Percentiles rank a stretch among this genome's conserved stretches.
phyloP scores from a whole-genome alignment of 2,113 vertebrate species.

The Bucco capensis region DNA sequence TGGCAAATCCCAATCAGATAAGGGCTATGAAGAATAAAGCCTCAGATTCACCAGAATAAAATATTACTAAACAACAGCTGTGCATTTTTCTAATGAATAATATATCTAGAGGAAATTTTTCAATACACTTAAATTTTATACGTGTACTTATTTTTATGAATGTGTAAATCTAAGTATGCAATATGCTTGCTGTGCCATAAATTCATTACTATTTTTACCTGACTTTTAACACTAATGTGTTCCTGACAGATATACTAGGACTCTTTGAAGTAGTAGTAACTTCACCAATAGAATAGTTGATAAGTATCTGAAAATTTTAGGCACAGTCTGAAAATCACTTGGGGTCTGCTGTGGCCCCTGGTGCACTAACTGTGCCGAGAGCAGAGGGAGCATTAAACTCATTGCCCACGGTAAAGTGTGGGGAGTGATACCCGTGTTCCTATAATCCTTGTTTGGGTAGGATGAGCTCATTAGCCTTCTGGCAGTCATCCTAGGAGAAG shows the following conservation, averaged over 20 bases:
- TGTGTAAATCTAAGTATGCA: not conserved
- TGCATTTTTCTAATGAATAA: not conserved
- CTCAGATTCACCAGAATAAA: not conserved
- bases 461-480: no score
- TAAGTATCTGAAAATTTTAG: not conserved
- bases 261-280: not conserved
- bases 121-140: rapidly evolving
- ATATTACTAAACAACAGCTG: not conserved
- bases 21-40: not conserved
- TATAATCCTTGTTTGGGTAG: no score
- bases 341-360: no score
- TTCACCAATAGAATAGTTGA: not conserved
- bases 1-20: not conserved
- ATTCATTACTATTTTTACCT: not conserved
- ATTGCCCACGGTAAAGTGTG: no score
- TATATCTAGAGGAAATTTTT: not conserved
- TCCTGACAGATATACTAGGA: not conserved
- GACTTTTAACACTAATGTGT: not conserved
- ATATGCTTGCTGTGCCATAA: not conserved
- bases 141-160: not conserved
- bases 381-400: no score
- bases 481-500: no score
- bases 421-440: no score
- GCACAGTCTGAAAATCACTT: no score
- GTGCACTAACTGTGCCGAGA: no score